Evolutionary conservation across 2,797 vertebrate species (phyloP), one percentile per base, ranked within the genome.

Genomic region (Poliocrania exsul): DNA sequence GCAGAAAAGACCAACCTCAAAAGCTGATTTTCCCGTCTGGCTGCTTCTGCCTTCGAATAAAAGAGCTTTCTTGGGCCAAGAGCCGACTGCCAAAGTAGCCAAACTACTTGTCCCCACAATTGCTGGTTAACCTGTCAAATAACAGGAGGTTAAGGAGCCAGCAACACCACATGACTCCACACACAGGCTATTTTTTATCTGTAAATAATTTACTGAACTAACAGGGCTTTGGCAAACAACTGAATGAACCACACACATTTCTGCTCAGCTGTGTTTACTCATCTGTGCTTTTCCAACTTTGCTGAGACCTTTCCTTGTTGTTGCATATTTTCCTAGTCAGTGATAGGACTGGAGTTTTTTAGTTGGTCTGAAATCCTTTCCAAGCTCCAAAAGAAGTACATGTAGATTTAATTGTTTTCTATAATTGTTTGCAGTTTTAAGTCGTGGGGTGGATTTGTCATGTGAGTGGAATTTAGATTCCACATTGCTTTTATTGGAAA

Each of bases 1-100:
- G 23, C 19, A 58, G 38, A 88, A 93, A 94, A 3, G 49, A 94
- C 85, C 46, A 50, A 92, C 94, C 95, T 95, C 14, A 10, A 25
- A 40, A 71, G 69, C 19, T 20, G 91, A 12, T 37, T 72, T 66
- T 71, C 35, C 26, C 0, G 1, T 50, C 79, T 57, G 53, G 57
- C 26, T 37, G 49, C 62, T 79, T 4, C 70, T 70, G 37, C 14
- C 86, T 50, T 44, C 23, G 29, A 66, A 9, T 11, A 3, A 33
- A 81, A 20, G n/a, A 18, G 19, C 7, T 77, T 77, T 57, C 56
- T 42, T 17, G 16, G 81, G 14, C 29, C 50, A 42, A 28, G 74
- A 78, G 28, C 54, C 2, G 3, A 2, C 11, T 17, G 5, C 46
- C 46, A 47, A 33, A 61, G 58, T 5, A 40, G 18, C 19, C 86